Conservation (phyloP, 2,113 vertebrate species). For the Hemicordylus capensis region DNA sequence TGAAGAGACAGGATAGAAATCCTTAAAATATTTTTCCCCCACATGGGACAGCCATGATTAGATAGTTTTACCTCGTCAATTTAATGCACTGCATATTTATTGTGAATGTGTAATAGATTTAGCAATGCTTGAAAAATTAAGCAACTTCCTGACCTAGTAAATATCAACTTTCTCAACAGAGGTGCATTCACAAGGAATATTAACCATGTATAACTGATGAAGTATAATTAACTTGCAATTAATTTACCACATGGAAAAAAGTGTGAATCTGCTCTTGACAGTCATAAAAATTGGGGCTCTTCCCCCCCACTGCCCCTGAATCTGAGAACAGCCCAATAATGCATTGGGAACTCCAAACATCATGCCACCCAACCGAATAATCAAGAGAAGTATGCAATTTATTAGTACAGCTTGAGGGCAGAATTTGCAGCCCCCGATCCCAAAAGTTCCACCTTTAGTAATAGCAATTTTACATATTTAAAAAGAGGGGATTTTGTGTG, state of each 20-base stretch:
- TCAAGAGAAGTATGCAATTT: not conserved
- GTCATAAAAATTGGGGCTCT: not conserved
- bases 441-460: not conserved
- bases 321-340: not conserved
- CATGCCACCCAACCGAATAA: too few relatives aligned
- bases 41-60: not conserved
- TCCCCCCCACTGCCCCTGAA: not conserved
- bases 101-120: not conserved
- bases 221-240: not conserved
- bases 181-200: not conserved
- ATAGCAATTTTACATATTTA: not conserved
- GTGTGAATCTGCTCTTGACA: not conserved
- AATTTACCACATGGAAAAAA: not conserved
- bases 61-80: not conserved
- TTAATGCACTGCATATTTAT: not conserved
- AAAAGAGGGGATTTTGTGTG: not conserved
- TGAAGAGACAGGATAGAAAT: not conserved
- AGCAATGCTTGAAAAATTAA: not conserved
- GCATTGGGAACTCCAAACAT: not conserved
- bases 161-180: not conserved
- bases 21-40: not conserved
- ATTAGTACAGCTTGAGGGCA: not conserved
- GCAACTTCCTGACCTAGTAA: not conserved
- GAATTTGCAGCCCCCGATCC: not conserved
- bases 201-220: not conserved